Evolutionary conservation across 2,113 vertebrate genomes (phyloP).

Genomic region (Pholis gunnellus): DNA sequence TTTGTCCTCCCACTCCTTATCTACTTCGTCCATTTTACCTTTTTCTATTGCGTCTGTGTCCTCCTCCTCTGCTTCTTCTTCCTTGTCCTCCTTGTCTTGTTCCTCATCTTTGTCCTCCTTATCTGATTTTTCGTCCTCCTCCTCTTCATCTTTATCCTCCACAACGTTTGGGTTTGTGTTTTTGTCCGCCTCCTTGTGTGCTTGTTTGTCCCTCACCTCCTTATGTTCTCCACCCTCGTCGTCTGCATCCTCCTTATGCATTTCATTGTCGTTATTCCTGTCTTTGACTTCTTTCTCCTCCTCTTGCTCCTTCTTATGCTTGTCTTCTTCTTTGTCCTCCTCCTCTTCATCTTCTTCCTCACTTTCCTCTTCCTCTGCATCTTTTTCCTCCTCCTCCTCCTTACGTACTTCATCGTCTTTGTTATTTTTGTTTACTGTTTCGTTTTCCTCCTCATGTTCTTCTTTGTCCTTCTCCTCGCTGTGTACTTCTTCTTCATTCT

Average conservation of each 20-base stretch:
- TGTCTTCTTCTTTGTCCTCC: not conserved
- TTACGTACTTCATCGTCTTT: fast-evolving
- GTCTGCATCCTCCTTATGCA: not conserved
- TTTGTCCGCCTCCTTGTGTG: not conserved
- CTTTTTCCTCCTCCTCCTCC: not conserved
- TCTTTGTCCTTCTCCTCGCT: fast-evolving
- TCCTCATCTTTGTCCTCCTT: not conserved
- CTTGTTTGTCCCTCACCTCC: not conserved
- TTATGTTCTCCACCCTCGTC: not conserved
- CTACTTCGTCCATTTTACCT: not conserved
- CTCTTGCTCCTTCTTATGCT: not conserved
- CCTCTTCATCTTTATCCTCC: not conserved
- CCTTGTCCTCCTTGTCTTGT: not conserved
- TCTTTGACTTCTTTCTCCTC: not conserved
- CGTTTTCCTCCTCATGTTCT: fast-evolving
- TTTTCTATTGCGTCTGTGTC: not conserved
- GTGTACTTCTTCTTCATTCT: fast-evolving
- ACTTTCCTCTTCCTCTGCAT: not conserved
- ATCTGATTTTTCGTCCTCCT: not conserved
- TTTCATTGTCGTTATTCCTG: not conserved
- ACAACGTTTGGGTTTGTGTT: not conserved
- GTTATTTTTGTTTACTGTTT: not conserved
- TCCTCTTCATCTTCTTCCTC: not conserved
- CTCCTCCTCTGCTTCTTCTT: not conserved
- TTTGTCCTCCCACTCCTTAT: not conserved